Percentiles rank a stretch among this genome's conserved stretches.
These are phyloP conservation scores for Poeciliopsis occidentalis DNA, from an alignment of 2,113 vertebrate species.

Conservation along the genomic window DNA sequence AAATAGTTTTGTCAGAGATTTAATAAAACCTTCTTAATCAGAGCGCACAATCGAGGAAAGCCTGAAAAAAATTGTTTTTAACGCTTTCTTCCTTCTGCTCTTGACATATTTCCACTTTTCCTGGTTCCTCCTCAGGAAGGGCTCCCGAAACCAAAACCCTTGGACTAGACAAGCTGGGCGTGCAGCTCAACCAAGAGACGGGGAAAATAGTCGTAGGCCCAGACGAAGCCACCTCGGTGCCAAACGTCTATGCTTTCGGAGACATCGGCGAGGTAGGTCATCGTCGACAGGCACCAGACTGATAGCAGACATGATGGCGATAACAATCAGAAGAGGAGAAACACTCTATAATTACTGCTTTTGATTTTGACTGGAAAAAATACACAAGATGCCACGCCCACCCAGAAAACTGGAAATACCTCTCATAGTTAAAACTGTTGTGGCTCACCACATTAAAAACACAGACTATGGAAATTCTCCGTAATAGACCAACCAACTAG, in stretches of 20 bases:
- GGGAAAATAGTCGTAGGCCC: conserved; percentile 88
- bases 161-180: conserved; percentile 83
- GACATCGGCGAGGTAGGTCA: conserved; percentile 87
- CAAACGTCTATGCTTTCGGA: conserved; percentile 90
- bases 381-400: background rate
- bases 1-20: background rate
- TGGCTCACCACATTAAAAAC: no score
- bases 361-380: background rate
- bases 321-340: background rate
- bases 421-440: conserved; percentile 1
- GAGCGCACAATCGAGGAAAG: no score
- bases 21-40: background rate
- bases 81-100: background rate
- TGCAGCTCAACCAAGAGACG: conserved; percentile 79
- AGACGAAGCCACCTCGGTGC: conserved; percentile 86
- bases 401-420: conserved; percentile 10
- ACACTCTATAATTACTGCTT: background rate
- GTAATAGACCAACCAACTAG: no score
- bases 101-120: conserved; percentile 14
- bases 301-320: background rate
- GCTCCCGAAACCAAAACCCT: conserved; percentile 83
- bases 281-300: background rate
- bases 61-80: no score
- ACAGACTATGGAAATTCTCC: no score
- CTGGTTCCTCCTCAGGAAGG: conserved; percentile 81